Evolutionary conservation across 1,140 invertebrate genomes (phyloP).

Genomic region (Lordiphosa collinella): DNA sequence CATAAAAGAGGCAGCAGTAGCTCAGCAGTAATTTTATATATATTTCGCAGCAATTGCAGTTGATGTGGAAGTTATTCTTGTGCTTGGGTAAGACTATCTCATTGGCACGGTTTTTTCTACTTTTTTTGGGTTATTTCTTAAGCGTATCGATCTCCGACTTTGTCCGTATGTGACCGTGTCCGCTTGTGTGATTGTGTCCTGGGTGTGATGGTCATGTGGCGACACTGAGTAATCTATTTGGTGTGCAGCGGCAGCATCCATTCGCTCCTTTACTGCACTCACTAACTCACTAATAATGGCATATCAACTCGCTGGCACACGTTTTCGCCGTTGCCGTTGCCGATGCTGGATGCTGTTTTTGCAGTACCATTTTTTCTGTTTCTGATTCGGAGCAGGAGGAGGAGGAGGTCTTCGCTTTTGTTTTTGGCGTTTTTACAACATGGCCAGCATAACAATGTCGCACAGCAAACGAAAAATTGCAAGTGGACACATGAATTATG

Average conservation of each 20-base stretch:
- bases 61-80: too few relatives aligned
- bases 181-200: slow-evolving; percentile 5
- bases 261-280: background rate
- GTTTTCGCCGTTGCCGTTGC: slow-evolving; percentile 37
- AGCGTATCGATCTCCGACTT: background rate
- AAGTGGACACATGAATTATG: slow-evolving; percentile 77
- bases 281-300: slow-evolving; percentile 58
- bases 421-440: slow-evolving; percentile 75
- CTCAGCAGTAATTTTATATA: too few relatives aligned
- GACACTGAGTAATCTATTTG: slow-evolving; percentile 75
- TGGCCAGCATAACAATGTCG: slow-evolving; percentile 74
- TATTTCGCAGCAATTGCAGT: too few relatives aligned
- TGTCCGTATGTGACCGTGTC: background rate
- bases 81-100: too few relatives aligned
- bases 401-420: slow-evolving; percentile 46
- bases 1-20: too few relatives aligned
- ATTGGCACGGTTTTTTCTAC: too few relatives aligned
- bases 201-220: slow-evolving; percentile 64
- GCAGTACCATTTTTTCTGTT: slow-evolving; percentile 5
- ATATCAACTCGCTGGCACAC: slow-evolving; percentile 69
- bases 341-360: slow-evolving; percentile 28
- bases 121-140: too few relatives aligned
- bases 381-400: slow-evolving; percentile 7
- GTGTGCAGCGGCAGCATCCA: slow-evolving; percentile 38
- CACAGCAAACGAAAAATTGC: slow-evolving; percentile 67